Base-by-base conservation (phyloP, 92 coral and sea anemone species). In the Chrysogorgia sp. region DNA sequence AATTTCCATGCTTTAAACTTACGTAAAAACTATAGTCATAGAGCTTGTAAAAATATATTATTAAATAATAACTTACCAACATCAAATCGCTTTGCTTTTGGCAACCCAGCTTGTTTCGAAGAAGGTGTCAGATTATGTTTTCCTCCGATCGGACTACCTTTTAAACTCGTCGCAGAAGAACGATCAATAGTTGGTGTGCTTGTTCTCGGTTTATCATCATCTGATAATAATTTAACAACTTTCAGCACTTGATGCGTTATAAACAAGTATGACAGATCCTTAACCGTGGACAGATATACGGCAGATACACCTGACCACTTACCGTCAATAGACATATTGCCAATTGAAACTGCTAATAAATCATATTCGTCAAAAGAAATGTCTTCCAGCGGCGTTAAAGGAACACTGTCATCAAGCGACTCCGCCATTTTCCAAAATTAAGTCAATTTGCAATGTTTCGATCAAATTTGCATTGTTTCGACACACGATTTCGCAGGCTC, bases 41-140 rank as follows among this genome's bases (percentile, higher is more conserved):
- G 23, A n/a, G n/a, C n/a, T n/a, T n/a, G 19, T 26, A 52, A 52
- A 20, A 15, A 59, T 59, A 21, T 21, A 3, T 25, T 5, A n/a
- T 20, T 33, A 21, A 21, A 59, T 2, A 15, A 28, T 21, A 7
- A 59, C 66, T 59, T 34, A 63, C 70, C 70, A 34, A 32, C 45
- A 12, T 32, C 1, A 34, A 63, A 63, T 14, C 66, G 23, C 66
- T 59, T 59, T n/a, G 66, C 3, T 25, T 2, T 5, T 21, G 66
- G 66, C 26, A 63, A 63, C 24, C 7, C 59, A 17, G 6, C 59
- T 52, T 52, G 59, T 34, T 63, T 63, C 45, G 70, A 63, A 14
- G 70, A 63, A 19, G 70, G 70, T 10, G 45, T 63, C 3, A 63
- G 45, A 12, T 63, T 1, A 63, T 63, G 70, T 32, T 63, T 26